Percentiles rank a stretch among this genome's conserved stretches.
These are phyloP conservation scores for Ceyx melanurus DNA, from an alignment of 2,113 vertebrate genomes.

Conservation along the genomic window DNA sequence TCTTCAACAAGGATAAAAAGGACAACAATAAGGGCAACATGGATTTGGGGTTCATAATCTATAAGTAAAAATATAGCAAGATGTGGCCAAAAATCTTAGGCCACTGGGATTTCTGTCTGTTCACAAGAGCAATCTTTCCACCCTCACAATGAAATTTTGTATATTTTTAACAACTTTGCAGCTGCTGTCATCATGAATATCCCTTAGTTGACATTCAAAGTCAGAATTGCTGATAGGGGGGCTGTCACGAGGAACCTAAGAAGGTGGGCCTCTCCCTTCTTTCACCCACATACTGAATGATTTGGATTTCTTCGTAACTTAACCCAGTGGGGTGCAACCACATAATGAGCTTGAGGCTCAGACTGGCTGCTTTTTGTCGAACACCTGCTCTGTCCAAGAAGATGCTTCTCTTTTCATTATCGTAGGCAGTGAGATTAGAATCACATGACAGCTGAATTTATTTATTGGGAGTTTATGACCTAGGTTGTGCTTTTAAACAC, in stretches of 20 bases:
- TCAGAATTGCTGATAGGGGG: constrained; percentile 24
- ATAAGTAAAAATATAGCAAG: constrained; percentile 13
- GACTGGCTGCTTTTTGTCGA: neutral
- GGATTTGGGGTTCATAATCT: neutral
- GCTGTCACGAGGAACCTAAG: neutral
- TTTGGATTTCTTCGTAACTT: constrained; percentile 52
- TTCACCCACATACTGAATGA: constrained; percentile 12
- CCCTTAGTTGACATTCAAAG: neutral
- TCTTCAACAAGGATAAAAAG: neutral
- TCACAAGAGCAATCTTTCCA: neutral
- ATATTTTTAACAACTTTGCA: constrained; percentile 63
- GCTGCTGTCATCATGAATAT: constrained; percentile 36
- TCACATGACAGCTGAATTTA: neutral
- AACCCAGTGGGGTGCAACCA: neutral
- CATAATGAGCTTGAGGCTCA: neutral
- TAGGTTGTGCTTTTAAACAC: neutral
- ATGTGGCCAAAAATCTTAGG: neutral
- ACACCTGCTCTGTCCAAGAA: constrained; percentile 43
- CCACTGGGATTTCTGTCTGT: neutral
- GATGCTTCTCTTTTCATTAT: constrained; percentile 9
- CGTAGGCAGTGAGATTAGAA: neutral
- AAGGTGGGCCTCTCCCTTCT: constrained; percentile 18
- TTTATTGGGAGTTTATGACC: neutral
- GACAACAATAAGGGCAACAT: neutral
- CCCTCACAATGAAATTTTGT: constrained; percentile 34